These are phyloP conservation scores for Diprion similis DNA, from an alignment of 1,140 invertebrate genomes.

Conservation along the genomic window DNA sequence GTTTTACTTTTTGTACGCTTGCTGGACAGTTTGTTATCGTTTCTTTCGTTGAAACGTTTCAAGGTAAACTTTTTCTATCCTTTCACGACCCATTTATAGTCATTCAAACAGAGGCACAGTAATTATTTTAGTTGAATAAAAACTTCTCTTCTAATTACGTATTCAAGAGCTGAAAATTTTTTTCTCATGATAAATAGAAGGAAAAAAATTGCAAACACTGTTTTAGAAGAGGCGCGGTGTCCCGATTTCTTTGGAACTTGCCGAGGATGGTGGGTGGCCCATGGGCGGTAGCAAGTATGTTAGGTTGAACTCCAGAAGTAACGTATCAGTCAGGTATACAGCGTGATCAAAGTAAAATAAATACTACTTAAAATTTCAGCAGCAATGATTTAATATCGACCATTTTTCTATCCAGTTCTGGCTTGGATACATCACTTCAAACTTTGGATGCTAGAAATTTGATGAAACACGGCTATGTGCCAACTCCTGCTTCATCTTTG, in stretches of 20 bases:
- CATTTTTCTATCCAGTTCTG: conserved; percentile 44
- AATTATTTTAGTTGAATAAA: too few species aligned
- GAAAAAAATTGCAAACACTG: neutral
- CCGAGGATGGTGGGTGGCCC: conserved; percentile 58
- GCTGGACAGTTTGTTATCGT: conserved; percentile 50
- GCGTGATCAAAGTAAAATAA: neutral
- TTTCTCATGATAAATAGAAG: too few species aligned
- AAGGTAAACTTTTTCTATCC: conserved; percentile 42
- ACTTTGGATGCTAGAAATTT: conserved; percentile 60
- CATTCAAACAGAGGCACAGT: too few species aligned
- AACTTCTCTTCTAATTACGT: too few species aligned
- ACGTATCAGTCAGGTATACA: conserved; percentile 46
- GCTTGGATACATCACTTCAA: conserved; percentile 58
- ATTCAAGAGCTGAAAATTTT: too few species aligned
- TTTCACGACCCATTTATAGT: neutral
- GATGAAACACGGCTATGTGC: conserved; percentile 48
- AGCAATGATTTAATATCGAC: neutral
- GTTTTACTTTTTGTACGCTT: conserved; percentile 43
- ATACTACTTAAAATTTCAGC: neutral
- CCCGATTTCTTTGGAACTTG: conserved; percentile 55
- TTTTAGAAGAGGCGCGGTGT: conserved; percentile 44
- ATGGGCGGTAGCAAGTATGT: conserved; percentile 54
- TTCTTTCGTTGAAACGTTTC: conserved; percentile 49
- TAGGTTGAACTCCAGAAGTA: conserved; percentile 50
- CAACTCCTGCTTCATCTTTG: conserved; percentile 64